Evolutionary conservation across 1,140 invertebrate species (phyloP).

Genomic region (Colletes gigas): DNA sequence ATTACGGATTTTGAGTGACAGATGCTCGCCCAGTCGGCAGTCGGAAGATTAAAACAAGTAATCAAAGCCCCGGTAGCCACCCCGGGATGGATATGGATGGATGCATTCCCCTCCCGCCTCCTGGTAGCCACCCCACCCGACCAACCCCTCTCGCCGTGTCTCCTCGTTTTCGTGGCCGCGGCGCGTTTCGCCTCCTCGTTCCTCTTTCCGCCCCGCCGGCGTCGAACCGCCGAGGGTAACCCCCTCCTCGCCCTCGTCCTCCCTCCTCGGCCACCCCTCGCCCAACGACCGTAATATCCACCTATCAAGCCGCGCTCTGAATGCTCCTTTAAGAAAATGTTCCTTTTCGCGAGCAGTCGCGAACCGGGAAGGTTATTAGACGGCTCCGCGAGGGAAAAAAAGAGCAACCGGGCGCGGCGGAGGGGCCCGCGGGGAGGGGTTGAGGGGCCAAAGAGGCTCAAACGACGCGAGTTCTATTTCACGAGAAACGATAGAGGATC

Average conservation of each 20-base stretch:
- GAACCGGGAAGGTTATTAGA: background rate
- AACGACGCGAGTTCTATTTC: constrained; percentile 57
- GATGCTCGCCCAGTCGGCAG: constrained; percentile 80
- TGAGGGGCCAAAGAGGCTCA: constrained; percentile 40
- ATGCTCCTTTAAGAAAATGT: constrained; percentile 67
- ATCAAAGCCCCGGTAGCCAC: constrained; percentile 78
- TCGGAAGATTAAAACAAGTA: constrained; percentile 82
- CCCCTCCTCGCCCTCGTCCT: background rate
- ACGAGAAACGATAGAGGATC: constrained; percentile 39
- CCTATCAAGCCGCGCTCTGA: constrained; percentile 66
- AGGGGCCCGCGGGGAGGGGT: background rate
- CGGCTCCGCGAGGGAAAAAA: background rate
- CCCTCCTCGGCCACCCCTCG: background rate
- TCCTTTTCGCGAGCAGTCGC: constrained; percentile 58
- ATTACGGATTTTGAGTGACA: constrained; percentile 82
- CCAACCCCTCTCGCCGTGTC: constrained; percentile 39
- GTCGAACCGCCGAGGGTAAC: constrained; percentile 54
- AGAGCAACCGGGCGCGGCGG: no score
- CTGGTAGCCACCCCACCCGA: background rate
- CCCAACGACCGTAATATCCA: constrained; percentile 61
- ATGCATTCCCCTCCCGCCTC: constrained; percentile 56
- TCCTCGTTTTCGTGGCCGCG: constrained; percentile 28
- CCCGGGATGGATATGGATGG: constrained; percentile 74
- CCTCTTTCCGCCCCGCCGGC: background rate
- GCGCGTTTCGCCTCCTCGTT: constrained; percentile 17